Conservation (phyloP, 1,140 invertebrate species). For the Camponotus floridanus region DNA sequence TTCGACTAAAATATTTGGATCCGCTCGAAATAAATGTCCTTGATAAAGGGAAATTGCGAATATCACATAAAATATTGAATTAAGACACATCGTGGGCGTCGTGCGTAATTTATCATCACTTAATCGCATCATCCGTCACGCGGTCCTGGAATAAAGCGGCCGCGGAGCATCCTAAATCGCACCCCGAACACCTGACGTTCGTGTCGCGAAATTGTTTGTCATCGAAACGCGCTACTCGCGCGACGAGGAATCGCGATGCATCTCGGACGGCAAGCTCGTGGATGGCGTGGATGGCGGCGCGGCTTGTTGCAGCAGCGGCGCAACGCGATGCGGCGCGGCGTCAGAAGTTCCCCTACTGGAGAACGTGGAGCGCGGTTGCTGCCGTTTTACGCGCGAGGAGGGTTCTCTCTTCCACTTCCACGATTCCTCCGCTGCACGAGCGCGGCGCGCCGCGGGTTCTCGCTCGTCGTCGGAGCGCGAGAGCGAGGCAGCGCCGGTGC, state of each 20-base stretch:
- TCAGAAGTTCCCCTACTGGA: conserved; percentile 79
- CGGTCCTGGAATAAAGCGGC: neutral
- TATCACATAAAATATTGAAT: too few species aligned
- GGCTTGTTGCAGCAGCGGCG: conserved; percentile 64
- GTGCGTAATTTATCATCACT: too few species aligned
- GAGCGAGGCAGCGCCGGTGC: conserved; percentile 81
- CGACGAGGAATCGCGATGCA: conserved; percentile 20
- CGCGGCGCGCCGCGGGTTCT: conserved; percentile 66
- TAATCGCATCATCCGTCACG: neutral
- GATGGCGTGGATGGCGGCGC: conserved; percentile 42
- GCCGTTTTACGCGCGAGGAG: conserved; percentile 78
- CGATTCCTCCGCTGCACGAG: conserved; percentile 78
- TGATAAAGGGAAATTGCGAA: too few species aligned
- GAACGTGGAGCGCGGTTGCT: conserved; percentile 76
- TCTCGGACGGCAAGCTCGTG: neutral
- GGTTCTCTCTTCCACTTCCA: conserved; percentile 84
- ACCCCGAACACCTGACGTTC: neutral
- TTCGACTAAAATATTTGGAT: neutral
- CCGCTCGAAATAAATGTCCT: neutral
- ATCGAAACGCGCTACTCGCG: neutral
- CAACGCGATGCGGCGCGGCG: conserved; percentile 52
- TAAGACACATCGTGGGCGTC: too few species aligned
- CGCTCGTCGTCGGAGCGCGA: conserved; percentile 81
- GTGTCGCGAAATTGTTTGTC: neutral
- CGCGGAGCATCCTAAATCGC: neutral